Conservation (phyloP, 2,113 vertebrate genomes). For the Poeciliopsis turrubarensis region DNA sequence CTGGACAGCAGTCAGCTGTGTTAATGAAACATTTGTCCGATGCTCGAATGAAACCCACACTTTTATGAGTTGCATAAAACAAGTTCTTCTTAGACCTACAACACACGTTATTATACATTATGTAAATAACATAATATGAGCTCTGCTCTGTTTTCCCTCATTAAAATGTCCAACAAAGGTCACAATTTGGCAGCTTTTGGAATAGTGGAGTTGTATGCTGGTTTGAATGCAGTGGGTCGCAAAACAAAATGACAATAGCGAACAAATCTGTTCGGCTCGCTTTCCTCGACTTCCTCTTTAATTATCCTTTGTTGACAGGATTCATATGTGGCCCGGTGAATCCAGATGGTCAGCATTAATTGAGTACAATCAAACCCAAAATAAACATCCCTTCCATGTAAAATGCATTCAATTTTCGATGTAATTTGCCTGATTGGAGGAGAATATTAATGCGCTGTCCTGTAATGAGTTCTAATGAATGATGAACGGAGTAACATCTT, state of each 20-base stretch:
- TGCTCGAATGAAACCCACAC: slow-evolving; percentile 51
- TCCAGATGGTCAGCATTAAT: slow-evolving; percentile 60
- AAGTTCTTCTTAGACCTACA: slow-evolving; percentile 28
- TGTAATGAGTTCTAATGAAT: slow-evolving; percentile 70
- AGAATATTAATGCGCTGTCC: slow-evolving; percentile 72
- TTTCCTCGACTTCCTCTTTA: slow-evolving; percentile 27
- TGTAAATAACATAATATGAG: slow-evolving; percentile 33
- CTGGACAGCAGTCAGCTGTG: slow-evolving; percentile 66
- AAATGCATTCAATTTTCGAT: slow-evolving; percentile 54
- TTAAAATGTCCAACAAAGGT: slow-evolving; percentile 26
- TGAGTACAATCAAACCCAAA: slow-evolving; percentile 52
- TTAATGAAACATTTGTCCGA: slow-evolving; percentile 65
- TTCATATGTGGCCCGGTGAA: slow-evolving; percentile 21
- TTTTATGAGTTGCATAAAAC: slow-evolving; percentile 41
- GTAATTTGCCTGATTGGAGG: slow-evolving; percentile 73
- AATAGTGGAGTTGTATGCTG: slow-evolving; percentile 6
- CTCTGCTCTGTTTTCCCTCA: slow-evolving; percentile 11
- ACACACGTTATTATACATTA: slow-evolving; percentile 47
- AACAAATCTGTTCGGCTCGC: not conserved
- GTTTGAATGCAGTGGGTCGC: not conserved
- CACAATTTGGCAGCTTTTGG: slow-evolving; percentile 1
- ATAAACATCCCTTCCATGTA: slow-evolving; percentile 46
- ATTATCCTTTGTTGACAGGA: slow-evolving; percentile 40
- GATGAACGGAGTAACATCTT: slow-evolving; percentile 49
- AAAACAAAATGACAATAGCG: not conserved